Base-by-base conservation (phyloP, 2,888 invertebrate genomes). In the Dendrolimus houi region DNA sequence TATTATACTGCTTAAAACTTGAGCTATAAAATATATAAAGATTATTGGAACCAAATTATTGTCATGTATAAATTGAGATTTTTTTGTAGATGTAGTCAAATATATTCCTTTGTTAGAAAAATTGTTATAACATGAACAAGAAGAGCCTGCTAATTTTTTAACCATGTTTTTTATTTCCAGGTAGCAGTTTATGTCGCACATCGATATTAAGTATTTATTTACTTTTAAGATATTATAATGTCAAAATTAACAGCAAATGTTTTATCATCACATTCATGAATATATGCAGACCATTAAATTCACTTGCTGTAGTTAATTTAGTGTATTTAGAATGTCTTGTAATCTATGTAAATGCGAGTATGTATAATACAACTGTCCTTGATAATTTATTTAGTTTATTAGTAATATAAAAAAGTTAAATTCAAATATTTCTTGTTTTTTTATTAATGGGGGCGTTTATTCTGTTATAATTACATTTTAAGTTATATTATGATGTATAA, bases 281-380 rank as follows among this genome's bases (percentile, higher is more conserved):
- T 29, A 29, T 29, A 29, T 29, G 29, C 14, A 29, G 53, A 17
- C 6, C 14, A 53, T 13, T 13, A 40, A 60, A 62, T 64, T 69
- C 64, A 69, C 69, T 69, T 71, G 64, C 63, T 68, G 59, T 74
- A 67, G 64, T 62, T 59, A 54, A 58, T 67, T 65, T 65, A 60
- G 62, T 63, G 65, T 75, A 70, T 67, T 72, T 72, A 66, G 67
- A 68, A 75, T 75, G 75, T 77, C 79, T 85, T 87, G 83, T 85
- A 85, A 82, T 84, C 76, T 86, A 84, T 87, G 85, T 87, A 88
- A 86, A 87, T 83, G 83, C 77, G 75, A 79, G 78, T 68, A 71
- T 86, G 84, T 87, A 85, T 78, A 83, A 84, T 81, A 74, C 65
- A 69, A 64, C 72, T 69, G 68, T 79, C 73, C 68, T 76, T 80